These are phyloP conservation scores for Miichthys miiuy DNA, from an alignment of 2,797 vertebrate genomes.

Conservation along the genomic window DNA sequence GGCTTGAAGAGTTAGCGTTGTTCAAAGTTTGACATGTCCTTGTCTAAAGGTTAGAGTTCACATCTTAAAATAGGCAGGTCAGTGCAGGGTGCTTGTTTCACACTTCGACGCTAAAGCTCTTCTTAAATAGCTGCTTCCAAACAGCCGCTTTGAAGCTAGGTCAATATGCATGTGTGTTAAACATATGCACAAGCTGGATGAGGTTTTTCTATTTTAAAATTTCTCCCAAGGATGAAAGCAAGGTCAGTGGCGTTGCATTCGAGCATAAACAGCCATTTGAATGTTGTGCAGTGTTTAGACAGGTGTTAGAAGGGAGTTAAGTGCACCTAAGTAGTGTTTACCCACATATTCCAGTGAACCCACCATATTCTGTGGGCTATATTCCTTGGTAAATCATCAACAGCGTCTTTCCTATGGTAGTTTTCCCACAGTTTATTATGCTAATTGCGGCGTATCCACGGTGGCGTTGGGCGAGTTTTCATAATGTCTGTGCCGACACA, in stretches of 20 bases:
- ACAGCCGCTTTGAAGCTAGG: slow-evolving; percentile 57
- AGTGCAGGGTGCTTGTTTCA: slow-evolving; percentile 21
- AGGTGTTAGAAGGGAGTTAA: slow-evolving; percentile 61
- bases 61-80: slow-evolving; percentile 59
- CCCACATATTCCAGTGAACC: slow-evolving; percentile 41
- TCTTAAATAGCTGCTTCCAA: slow-evolving; percentile 49
- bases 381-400: slow-evolving; percentile 60
- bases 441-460: slow-evolving; percentile 43
- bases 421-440: slow-evolving; percentile 53
- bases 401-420: slow-evolving; percentile 26
- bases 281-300: slow-evolving; percentile 61
- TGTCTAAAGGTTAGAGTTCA: slow-evolving; percentile 54
- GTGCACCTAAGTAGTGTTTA: slow-evolving; percentile 58
- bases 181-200: slow-evolving; percentile 42
- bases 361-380: slow-evolving; percentile 14
- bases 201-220: slow-evolving; percentile 62
- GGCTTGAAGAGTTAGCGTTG: background rate
- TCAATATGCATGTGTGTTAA: slow-evolving; percentile 51
- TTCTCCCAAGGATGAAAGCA: slow-evolving; percentile 48
- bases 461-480: slow-evolving; percentile 23
- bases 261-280: slow-evolving; percentile 53
- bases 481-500: slow-evolving; percentile 12
- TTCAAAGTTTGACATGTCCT: slow-evolving; percentile 32
- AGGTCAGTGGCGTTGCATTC: slow-evolving; percentile 47
- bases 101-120: slow-evolving; percentile 25